Conservation (phyloP, 2,113 vertebrate genomes). For the Pseudorhombus dupliciocellatus region DNA sequence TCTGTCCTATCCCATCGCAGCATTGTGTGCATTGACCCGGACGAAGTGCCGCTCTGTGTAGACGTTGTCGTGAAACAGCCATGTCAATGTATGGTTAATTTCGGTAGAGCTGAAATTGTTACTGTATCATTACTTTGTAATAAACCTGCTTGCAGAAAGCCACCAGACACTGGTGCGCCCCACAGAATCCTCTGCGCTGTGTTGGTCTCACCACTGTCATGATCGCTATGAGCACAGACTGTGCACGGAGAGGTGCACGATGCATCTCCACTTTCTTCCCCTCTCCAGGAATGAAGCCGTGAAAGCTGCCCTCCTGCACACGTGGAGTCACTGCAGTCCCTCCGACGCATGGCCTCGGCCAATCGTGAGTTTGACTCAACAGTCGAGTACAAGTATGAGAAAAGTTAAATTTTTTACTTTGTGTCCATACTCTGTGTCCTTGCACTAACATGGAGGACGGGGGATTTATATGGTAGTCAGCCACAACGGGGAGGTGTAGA, state of each 20-base stretch:
- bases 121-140: conserved; percentile 96
- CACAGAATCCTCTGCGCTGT: conserved; percentile 34
- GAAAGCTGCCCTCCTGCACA: background rate
- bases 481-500: too few species aligned
- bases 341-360: too few species aligned
- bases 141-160: conserved; percentile 94
- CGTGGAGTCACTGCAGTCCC: background rate
- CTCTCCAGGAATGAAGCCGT: background rate
- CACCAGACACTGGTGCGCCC: conserved; percentile 66
- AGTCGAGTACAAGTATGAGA: too few species aligned
- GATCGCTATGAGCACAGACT: background rate
- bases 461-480: too few species aligned
- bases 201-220: background rate
- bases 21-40: conserved; percentile 80
- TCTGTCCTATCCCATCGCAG: conserved; percentile 77
- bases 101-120: conserved; percentile 93
- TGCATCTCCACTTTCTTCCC: background rate
- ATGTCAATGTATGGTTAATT: conserved; percentile 89
- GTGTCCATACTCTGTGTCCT: too few species aligned
- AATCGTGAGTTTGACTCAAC: background rate
- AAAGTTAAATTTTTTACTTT: too few species aligned
- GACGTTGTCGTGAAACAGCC: conserved; percentile 87
- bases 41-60: conserved; percentile 81
- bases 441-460: too few species aligned
- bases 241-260: background rate